Percentiles rank a stretch among this genome's conserved stretches.
Evolutionary conservation across 2,888 invertebrate species (phyloP).

Genomic region (Acanthopleura granulata): DNA sequence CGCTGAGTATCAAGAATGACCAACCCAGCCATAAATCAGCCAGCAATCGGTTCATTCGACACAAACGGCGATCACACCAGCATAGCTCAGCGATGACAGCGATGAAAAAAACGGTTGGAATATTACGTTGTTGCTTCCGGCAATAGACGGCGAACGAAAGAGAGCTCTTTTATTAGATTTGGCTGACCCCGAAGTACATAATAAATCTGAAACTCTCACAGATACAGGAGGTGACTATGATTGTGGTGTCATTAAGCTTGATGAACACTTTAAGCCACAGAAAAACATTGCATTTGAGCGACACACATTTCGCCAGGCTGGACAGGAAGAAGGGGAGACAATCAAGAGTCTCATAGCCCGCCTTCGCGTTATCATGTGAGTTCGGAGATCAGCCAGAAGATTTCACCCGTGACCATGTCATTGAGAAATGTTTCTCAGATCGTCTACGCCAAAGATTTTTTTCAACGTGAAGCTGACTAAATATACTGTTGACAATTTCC

Average conservation of each 20-base stretch:
- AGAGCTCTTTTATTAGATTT: not conserved
- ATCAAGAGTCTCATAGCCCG: not conserved
- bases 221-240: too few species aligned
- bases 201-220: not conserved
- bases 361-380: not conserved
- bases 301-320: not conserved
- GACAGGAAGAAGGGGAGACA: not conserved
- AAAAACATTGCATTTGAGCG: not conserved
- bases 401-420: not conserved
- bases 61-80: too few species aligned
- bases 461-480: not conserved
- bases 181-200: not conserved
- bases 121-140: too few species aligned
- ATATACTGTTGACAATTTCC: not conserved
- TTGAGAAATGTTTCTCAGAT: not conserved
- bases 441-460: not conserved
- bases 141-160: not conserved
- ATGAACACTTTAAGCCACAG: too few species aligned
- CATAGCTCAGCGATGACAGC: too few species aligned
- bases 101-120: too few species aligned
- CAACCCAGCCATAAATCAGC: too few species aligned
- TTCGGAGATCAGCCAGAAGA: not conserved
- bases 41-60: too few species aligned
- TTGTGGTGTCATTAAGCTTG: too few species aligned
- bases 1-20: too few species aligned